Evolutionary conservation across 1,140 invertebrate species (phyloP), one percentile per base, ranked within the genome.

Genomic region (Heliothis subflexa): DNA sequence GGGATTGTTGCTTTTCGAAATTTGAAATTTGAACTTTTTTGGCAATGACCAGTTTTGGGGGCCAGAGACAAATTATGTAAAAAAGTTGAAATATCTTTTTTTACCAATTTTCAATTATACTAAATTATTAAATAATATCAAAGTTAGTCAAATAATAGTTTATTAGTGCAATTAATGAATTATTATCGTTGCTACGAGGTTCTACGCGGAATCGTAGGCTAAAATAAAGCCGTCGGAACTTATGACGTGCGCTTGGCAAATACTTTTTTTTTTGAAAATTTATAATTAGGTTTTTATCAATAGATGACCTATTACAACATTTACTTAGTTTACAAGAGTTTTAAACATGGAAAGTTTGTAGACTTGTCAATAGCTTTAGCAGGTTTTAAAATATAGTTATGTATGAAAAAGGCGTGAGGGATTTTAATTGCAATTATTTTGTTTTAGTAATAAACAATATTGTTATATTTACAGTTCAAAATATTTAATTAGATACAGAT

Each of bases 181-280:
- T 78, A 66, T 73, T 47, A 74, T 64, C 16, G 12, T 33, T 54
- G 82, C 84, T 86, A 84, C 84, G 80, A 83, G 73, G 77, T 71
- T 85, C 79, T 84, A 83, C 85, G 86, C 81, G 83, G 61, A 76
- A 70, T 85, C 84, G 89, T 94, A 94, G 92, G 92, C 92, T 94
- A 93, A 94, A 93, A 92, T 86, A 83, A 86, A 83, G 81, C 92
- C 92, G 92, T 72, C 92, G 92, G 92, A 88, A 91, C 83, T 88
- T 88, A 25, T 77, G 28, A 77, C 59, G 21, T 13, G 59, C 73
- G 71, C 71, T 10, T 11, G 18, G 33, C 0, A 47, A 45, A 40
- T 21, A 14, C 3, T 50, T 74, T 47, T 49, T 47, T 74, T 61
- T 18, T 5, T 2, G 5, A 25, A 49, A 74, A 57, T 61, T 40